These are phyloP conservation scores for Gonatopus flavifemur DNA, from an alignment of 1,140 invertebrate species.

Conservation along the genomic window DNA sequence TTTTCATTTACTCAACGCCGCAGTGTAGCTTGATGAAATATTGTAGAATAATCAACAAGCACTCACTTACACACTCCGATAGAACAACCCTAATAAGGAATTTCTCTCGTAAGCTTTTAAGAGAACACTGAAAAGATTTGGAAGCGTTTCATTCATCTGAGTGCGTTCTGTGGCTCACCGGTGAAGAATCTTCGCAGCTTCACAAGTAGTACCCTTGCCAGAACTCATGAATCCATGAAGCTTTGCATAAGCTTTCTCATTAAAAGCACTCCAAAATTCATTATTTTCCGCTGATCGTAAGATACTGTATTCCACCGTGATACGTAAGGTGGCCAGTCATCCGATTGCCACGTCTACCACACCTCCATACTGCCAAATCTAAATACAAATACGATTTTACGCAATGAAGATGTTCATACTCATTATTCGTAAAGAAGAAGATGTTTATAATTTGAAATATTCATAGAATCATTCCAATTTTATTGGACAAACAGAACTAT, in stretches of 20 bases:
- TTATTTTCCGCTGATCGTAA: conserved; percentile 89
- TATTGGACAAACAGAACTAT: too few species aligned
- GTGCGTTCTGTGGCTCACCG: conserved; percentile 96
- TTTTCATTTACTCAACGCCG: too few species aligned
- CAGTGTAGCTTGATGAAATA: too few species aligned
- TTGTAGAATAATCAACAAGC: too few species aligned
- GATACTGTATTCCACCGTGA: conserved; percentile 85
- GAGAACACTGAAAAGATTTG: conserved; percentile 91
- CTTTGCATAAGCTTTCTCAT: conserved; percentile 99
- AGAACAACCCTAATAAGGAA: conserved; percentile 96
- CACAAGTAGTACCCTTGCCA: conserved; percentile 93
- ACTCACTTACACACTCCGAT: conserved; percentile 91
- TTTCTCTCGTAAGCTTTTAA: conserved; percentile 89
- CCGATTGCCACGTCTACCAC: conserved; percentile 92
- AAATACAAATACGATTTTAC: too few species aligned
- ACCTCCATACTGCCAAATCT: conserved; percentile 96
- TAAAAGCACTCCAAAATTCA: conserved; percentile 96
- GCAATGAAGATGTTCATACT: too few species aligned
- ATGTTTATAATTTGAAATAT: conserved; percentile 6
- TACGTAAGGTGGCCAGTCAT: conserved; percentile 93
- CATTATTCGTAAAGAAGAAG: conserved; percentile 7
- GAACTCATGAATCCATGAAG: conserved; percentile 94
- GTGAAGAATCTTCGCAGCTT: conserved; percentile 99
- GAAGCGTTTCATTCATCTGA: conserved; percentile 80
- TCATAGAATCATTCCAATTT: too few species aligned